Percentiles rank a stretch among this genome's conserved stretches.
phyloP scores from a whole-genome alignment of 2,888 invertebrate species.

The Emmelina monodactyla region DNA sequence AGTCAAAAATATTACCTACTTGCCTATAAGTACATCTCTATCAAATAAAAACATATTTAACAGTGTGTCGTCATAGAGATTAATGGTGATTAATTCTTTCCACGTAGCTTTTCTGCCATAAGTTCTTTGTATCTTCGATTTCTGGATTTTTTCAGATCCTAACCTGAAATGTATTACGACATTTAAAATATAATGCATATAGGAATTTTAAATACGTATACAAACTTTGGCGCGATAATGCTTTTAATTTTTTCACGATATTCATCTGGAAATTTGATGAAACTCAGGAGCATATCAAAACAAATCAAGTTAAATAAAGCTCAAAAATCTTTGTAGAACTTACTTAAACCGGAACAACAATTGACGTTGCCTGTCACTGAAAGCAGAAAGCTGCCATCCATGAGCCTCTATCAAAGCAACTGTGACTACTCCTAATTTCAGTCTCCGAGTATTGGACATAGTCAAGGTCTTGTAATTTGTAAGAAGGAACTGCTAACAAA shows the following conservation, averaged over 20 bases:
- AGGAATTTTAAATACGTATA: too few species aligned
- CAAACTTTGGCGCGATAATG: too few species aligned
- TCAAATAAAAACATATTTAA: slow-evolving; percentile 90
- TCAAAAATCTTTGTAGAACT: too few species aligned
- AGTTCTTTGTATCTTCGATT: slow-evolving; percentile 91
- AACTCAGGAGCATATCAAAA: too few species aligned
- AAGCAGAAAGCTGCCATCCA: slow-evolving; percentile 77
- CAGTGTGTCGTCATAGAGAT: slow-evolving; percentile 87
- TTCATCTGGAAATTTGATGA: too few species aligned
- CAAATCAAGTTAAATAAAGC: too few species aligned
- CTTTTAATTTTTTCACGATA: too few species aligned
- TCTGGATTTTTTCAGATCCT: slow-evolving; percentile 94
- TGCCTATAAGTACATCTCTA: slow-evolving; percentile 67
- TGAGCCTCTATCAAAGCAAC: slow-evolving; percentile 92
- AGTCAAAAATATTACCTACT: too few species aligned
- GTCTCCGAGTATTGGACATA: neutral
- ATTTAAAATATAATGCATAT: too few species aligned
- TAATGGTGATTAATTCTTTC: slow-evolving; percentile 95
- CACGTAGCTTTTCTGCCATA: slow-evolving; percentile 81
- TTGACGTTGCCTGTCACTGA: slow-evolving; percentile 79
- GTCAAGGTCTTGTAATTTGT: neutral
- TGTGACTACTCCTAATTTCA: slow-evolving; percentile 76
- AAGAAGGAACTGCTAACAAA: neutral
- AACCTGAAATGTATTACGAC: slow-evolving; percentile 64
- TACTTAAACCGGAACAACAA: slow-evolving; percentile 92